These are phyloP conservation scores for Leptopterna dolabrata DNA, from an alignment of 2,888 invertebrate species.

Conservation along the genomic window DNA sequence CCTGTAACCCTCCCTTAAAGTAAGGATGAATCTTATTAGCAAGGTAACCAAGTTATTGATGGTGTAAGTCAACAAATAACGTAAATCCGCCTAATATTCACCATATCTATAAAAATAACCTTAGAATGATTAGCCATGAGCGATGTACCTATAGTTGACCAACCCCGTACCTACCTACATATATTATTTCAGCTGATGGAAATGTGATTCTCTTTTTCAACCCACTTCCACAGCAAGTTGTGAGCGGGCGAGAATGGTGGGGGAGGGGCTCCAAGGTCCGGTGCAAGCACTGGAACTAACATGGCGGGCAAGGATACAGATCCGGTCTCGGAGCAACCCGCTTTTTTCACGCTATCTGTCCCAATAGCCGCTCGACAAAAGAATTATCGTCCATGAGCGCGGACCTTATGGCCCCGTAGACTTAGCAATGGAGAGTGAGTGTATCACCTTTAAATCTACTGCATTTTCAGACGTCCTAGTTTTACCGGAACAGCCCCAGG, in stretches of 20 bases:
- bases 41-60: no score
- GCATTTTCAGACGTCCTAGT: no score
- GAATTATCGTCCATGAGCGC: background rate
- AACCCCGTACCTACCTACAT: no score
- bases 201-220: background rate
- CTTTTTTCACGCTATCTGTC: conserved; percentile 22
- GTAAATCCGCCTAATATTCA: no score
- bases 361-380: conserved; percentile 26
- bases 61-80: no score
- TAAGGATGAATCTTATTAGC: no score
- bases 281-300: conserved; percentile 55
- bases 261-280: conserved; percentile 44
- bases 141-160: background rate
- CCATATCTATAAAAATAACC: no score
- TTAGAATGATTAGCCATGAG: no score
- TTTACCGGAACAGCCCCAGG: no score
- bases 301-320: conserved; percentile 55
- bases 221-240: background rate
- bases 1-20: no score
- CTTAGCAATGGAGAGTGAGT: no score
- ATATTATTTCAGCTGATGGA: background rate
- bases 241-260: background rate
- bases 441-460: no score
- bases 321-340: conserved; percentile 45
- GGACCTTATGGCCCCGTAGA: background rate